A percentile compares a stretch with the other conserved stretches of the same genome.
phyloP scores from a whole-genome alignment of 2,113 vertebrate genomes.

The Etheostoma cragini region DNA sequence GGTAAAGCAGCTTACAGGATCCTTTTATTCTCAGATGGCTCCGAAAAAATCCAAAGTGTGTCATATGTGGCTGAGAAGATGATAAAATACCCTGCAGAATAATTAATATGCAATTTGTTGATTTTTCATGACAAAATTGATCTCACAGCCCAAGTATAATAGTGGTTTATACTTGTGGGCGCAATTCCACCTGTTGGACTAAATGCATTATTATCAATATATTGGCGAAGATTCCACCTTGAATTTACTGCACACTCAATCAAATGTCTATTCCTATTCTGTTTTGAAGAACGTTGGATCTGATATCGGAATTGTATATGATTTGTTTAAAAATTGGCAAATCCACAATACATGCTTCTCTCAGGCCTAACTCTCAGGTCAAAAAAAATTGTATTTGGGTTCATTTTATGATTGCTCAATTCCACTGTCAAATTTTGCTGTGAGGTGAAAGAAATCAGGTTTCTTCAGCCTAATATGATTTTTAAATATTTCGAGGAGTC shows the following conservation, averaged over 20 bases:
- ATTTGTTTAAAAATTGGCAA: neutral
- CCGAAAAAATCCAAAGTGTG: neutral
- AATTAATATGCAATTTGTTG: neutral
- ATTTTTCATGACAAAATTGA: neutral
- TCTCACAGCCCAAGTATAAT: neutral
- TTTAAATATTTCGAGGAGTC: neutral
- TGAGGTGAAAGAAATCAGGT: neutral
- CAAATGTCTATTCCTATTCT: neutral
- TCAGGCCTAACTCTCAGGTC: neutral
- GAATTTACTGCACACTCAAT: neutral
- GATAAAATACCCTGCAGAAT: slow-evolving; percentile 4
- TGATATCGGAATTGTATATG: neutral
- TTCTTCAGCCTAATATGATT: no score
- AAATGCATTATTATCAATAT: neutral
- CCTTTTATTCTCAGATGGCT: neutral
- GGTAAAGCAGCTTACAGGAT: neutral
- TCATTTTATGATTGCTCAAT: neutral
- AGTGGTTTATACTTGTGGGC: slow-evolving; percentile 10
- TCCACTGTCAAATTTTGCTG: neutral
- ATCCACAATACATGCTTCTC: neutral
- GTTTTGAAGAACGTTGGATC: neutral
- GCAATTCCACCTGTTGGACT: slow-evolving; percentile 63
- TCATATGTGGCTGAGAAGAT: neutral
- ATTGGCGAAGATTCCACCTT: neutral
- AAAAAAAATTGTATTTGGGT: neutral